These are phyloP conservation scores for Coccyzus lansbergi DNA, from an alignment of 2,797 vertebrate genomes.

Conservation along the genomic window DNA sequence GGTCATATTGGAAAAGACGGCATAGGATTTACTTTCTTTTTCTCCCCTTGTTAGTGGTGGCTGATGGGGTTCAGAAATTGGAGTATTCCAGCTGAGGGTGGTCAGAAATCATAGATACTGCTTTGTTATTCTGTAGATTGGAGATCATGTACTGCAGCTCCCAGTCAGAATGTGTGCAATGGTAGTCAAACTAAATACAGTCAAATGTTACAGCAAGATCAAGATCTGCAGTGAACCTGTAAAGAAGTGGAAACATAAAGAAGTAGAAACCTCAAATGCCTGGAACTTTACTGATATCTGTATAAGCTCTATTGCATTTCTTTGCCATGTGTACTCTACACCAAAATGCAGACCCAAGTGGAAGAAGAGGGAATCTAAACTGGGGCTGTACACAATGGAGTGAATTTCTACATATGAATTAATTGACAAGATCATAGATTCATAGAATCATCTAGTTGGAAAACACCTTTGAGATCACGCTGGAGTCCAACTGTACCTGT, in stretches of 20 bases:
- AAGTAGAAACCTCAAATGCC: background rate
- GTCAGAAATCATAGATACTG: fast-evolving
- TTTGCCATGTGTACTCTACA: background rate
- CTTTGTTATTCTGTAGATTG: background rate
- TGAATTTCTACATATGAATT: background rate
- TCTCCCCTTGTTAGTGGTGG: background rate
- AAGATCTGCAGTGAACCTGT: background rate
- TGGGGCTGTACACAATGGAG: background rate
- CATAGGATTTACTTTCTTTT: background rate
- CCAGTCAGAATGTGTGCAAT: background rate
- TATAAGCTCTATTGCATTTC: background rate
- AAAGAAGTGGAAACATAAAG: background rate
- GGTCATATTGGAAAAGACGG: background rate
- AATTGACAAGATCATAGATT: background rate
- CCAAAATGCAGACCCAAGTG: background rate
- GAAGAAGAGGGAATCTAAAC: background rate
- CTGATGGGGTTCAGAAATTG: background rate
- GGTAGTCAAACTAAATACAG: background rate
- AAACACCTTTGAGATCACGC: no score
- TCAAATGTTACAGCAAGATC: background rate
- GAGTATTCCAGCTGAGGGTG: background rate
- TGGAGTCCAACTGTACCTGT: no score
- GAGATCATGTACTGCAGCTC: background rate
- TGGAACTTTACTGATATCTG: background rate
- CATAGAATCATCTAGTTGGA: no score